phyloP scores from a whole-genome alignment of 2,113 vertebrate species.

The Larimichthys crocea region DNA sequence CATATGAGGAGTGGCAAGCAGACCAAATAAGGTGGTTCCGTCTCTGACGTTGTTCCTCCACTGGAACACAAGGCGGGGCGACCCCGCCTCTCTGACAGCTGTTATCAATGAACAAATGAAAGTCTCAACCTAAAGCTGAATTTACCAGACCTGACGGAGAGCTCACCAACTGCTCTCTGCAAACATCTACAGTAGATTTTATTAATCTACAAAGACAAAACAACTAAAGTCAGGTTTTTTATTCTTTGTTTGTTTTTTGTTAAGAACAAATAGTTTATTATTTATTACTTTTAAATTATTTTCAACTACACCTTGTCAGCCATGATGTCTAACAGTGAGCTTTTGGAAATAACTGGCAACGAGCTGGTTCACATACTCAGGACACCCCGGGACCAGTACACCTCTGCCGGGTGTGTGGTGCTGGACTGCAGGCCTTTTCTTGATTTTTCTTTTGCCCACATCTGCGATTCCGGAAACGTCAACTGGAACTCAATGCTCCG shows the following conservation, averaged over 20 bases:
- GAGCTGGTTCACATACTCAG: conserved; percentile 84
- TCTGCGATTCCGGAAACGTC: conserved; percentile 84
- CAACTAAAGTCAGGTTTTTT: background rate
- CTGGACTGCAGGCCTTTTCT: conserved; percentile 91
- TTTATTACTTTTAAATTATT: conserved; percentile 26
- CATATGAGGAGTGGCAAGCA: conserved; percentile 76
- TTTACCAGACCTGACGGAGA: background rate
- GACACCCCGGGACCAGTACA: conserved; percentile 77
- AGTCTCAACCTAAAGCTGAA: conserved; percentile 44
- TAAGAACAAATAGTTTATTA: background rate
- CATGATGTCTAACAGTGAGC: conserved; percentile 65
- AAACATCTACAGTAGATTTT: background rate
- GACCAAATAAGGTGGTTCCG: conserved; percentile 79
- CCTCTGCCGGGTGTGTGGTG: conserved; percentile 80
- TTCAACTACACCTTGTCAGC: background rate
- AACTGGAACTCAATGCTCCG: conserved; percentile 90
- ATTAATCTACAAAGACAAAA: background rate
- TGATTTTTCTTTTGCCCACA: conserved; percentile 83
- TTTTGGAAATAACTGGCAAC: conserved; percentile 77
- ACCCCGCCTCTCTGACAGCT: conserved; percentile 51
- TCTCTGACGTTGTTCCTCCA: conserved; percentile 54
- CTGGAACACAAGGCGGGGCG: conserved; percentile 74
- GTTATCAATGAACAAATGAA: conserved; percentile 72
- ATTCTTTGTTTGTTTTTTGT: background rate
- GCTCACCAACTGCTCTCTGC: background rate